These are phyloP conservation scores for Hydrolagus affinis DNA, from an alignment of 2,113 vertebrate genomes.

Conservation along the genomic window DNA sequence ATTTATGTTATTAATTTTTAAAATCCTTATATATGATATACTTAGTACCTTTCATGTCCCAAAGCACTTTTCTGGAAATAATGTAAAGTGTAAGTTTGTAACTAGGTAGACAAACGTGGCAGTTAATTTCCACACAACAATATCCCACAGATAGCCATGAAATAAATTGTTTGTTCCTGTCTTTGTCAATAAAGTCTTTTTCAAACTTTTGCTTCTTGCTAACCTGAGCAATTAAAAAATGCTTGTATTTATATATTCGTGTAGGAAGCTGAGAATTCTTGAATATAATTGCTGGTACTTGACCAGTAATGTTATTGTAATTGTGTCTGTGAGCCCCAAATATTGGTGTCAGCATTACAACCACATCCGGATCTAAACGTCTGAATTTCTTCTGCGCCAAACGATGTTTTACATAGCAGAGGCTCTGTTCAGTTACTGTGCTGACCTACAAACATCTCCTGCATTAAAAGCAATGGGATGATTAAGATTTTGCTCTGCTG, in stretches of 20 bases:
- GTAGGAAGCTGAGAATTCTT: neutral
- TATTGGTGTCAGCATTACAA: neutral
- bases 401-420: neutral
- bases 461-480: neutral
- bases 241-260: neutral
- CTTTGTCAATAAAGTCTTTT: neutral
- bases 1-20: too few species aligned
- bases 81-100: too few species aligned
- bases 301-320: neutral
- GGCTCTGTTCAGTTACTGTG: neutral
- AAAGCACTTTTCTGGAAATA: too few species aligned
- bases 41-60: too few species aligned
- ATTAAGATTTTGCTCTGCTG: neutral
- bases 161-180: too few species aligned
- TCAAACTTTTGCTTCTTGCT: neutral
- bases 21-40: too few species aligned
- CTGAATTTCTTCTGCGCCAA: neutral
- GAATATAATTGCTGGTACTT: constrained; percentile 17
- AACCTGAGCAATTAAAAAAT: neutral
- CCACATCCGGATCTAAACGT: neutral
- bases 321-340: constrained; percentile 1
- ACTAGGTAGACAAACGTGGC: too few species aligned
- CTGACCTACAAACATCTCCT: neutral
- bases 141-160: too few species aligned
- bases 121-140: too few species aligned